Base-by-base conservation (phyloP, 2,888 invertebrate genomes). In the Trissolcus brochymenae region DNA sequence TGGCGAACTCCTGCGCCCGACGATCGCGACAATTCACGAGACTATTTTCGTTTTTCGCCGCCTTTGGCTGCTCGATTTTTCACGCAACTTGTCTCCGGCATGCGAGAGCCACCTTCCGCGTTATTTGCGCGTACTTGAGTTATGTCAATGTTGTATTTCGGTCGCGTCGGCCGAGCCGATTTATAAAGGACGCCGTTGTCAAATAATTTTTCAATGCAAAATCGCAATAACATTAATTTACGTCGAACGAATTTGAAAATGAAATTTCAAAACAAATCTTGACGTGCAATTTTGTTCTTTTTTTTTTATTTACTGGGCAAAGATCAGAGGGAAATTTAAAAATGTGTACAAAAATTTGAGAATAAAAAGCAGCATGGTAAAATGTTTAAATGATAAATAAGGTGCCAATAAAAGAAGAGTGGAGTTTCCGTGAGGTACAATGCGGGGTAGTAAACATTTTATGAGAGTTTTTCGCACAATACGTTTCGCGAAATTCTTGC, bases 31-130 rank as follows among this genome's bases (percentile, higher is more conserved):
- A 76, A 76, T 76, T 76, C 66, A 72, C 76, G 66, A 72, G 67
- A 67, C 62, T 68, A 68, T 77, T 77, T 77, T 73, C 77, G 51
- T 68, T 77, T 73, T 60, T 55, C 76, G 72, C 67, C 72, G 76
- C 76, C 76, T 77, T 77, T 51, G 60, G 68, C 29, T 50, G 59
- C 67, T 54, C 72, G 68, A 77, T 77, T 77, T 77, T 77, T 77
- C 77, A 77, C 77, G 68, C 77, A 68, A 77, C 77, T 77, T 77
- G 77, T 77, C 77, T 77, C 7, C 60, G 46, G 56, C 77, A 73
- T 55, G 64, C 77, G 72, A 35, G 35, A 76, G 74, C 67, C 51
- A 62, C 71, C 76, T 72, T 67, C 46, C 72, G 71, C 59, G 64
- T 76, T 76, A 76, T 77, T 73, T 77, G 62, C 68, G 72, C 77